Conservation (phyloP, 2,797 vertebrate genomes). For the Enteromius radiatus region DNA sequence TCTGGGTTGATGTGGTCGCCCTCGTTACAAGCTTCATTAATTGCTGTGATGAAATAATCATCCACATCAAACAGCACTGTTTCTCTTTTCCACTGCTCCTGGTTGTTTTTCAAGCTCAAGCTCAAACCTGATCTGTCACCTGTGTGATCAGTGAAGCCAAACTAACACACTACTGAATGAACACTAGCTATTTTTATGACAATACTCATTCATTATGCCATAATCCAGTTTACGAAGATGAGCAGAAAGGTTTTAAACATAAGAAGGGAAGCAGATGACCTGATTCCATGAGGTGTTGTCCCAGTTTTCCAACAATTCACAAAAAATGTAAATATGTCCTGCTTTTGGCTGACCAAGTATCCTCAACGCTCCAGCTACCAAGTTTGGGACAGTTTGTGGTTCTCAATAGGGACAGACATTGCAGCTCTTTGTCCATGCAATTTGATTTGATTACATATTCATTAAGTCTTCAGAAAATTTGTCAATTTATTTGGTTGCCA, state of each 20-base stretch:
- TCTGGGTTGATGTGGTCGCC: slow-evolving; percentile 37
- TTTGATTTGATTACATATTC: not conserved
- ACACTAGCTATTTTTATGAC: not conserved
- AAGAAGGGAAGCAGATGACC: not conserved
- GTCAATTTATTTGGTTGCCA: not conserved
- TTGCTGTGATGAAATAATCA: slow-evolving; percentile 49
- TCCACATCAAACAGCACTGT: slow-evolving; percentile 3
- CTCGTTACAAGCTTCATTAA: slow-evolving; percentile 43
- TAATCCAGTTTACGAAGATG: slow-evolving; percentile 7
- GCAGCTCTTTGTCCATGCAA: not conserved
- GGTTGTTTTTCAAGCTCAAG: not conserved
- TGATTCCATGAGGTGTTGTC: not conserved
- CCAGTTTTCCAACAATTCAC: slow-evolving; percentile 12
- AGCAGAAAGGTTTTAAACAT: not conserved
- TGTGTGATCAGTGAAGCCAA: not conserved
- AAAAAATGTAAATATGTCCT: slow-evolving; percentile 15
- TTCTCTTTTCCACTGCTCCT: not conserved
- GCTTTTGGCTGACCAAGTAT: not conserved
- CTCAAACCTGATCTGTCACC: slow-evolving; percentile 5
- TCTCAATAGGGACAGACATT: not conserved
- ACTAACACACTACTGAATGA: not conserved
- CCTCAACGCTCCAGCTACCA: not conserved
- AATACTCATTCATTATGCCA: not conserved
- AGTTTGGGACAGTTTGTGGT: not conserved
- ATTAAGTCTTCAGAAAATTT: not conserved